These are phyloP conservation scores for Athripsodes cinereus DNA, from an alignment of 2,888 invertebrate species.

Conservation along the genomic window DNA sequence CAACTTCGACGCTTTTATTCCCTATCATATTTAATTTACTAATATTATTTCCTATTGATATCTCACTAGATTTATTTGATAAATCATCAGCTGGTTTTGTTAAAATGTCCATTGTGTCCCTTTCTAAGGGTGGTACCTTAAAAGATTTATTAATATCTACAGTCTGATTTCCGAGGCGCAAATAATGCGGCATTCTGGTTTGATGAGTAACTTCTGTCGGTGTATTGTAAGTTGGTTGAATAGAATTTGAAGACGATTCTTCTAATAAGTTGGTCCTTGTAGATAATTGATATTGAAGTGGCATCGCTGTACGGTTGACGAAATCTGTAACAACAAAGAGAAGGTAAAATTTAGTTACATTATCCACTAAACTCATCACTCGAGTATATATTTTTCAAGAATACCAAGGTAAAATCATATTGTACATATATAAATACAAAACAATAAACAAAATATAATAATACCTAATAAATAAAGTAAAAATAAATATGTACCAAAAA, in stretches of 20 bases:
- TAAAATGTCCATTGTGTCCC: not conserved
- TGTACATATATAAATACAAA: no score
- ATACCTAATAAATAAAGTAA: no score
- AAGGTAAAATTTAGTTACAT: not conserved
- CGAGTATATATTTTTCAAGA: no score
- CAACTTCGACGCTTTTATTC: conserved; percentile 9
- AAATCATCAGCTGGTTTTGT: not conserved
- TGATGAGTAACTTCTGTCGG: not conserved
- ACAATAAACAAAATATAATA: no score
- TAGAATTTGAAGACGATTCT: not conserved
- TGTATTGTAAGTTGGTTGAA: not conserved
- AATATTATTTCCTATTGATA: not conserved
- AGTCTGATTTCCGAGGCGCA: conserved; percentile 46
- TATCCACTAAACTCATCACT: no score
- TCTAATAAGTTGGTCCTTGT: conserved; percentile 1
- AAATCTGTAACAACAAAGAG: conserved; percentile 20
- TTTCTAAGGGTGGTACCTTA: conserved; percentile 41
- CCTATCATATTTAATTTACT: conserved; percentile 1
- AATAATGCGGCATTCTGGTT: conserved; percentile 25
- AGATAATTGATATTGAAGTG: conserved; percentile 3
- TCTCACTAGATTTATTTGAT: not conserved
- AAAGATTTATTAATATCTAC: conserved; percentile 49
- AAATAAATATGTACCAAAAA: no score
- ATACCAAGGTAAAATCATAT: no score
- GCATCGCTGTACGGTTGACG: conserved; percentile 4